Evolutionary conservation across 2,888 invertebrate genomes (phyloP), one percentile per base, ranked within the genome.

Genomic region (Drosophila acutilabella): DNA sequence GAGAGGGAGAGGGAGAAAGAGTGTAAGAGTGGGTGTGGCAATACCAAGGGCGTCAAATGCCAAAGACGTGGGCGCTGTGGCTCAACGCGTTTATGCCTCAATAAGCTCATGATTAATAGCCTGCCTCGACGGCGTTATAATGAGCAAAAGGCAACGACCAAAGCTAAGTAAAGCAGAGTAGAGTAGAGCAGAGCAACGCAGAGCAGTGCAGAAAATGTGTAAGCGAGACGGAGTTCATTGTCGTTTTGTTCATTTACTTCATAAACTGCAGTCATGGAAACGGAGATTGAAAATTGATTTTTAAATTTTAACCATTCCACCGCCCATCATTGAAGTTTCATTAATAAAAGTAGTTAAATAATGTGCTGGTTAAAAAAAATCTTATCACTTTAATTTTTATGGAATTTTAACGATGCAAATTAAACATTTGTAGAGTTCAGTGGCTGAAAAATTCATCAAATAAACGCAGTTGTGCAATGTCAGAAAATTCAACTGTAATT

Each of bases 21-120:
- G 54, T 48, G 16, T 36, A 23, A 6, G 45, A 3, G 16, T 3
- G 57, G 41, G 18, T 10, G 23, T 33, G 36, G 44, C 11, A 42
- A 50, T 36, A 61, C 76, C 69, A 64, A 59, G 36, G 58, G 64
- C 57, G 50, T 41, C 60, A 66, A 80, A 72, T 72, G 62, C 60
- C 67, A 73, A 70, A 78, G 76, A 69, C 73, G 71, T 78, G 78
- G 78, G 85, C 64, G 65, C 70, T 67, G 61, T 80, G 74, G 87
- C 84, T 83, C 84, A 86, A 71, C 79, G 88, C 81, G 85, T 89
- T 90, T 90, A 89, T 89, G 90, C 90, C 88, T 89, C 90, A 89
- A 89, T 89, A 89, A 89, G 90, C 90, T 88, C 83, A 89, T 89
- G 89, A 90, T 89, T 90, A 90, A 89, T 89, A 89, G 89, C 88